Evolutionary conservation across 2,797 vertebrate genomes (phyloP), one percentile per base, ranked within the genome.

Genomic region (Fundulus diaphanus): DNA sequence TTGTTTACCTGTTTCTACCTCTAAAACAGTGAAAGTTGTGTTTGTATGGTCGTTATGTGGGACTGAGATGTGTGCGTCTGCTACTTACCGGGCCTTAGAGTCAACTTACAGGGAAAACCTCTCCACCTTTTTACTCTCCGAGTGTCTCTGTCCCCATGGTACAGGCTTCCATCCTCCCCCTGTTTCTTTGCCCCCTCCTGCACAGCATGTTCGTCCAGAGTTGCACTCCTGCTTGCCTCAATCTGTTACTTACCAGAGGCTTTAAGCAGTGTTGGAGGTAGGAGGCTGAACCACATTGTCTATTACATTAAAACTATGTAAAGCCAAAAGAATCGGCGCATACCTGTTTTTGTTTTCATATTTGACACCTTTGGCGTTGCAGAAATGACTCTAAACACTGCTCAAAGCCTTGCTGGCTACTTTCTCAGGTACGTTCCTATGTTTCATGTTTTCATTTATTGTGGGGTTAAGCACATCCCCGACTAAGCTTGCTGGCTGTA

Each of bases 171-270:
- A 90, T 89, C 90, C 87, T 85, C 87, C 88, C 88, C 85, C 86
- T 65, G 81, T 90, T 89, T 91, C 84, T 90, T 92, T 89, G 89
- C 90, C 84, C n/a, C 89, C 77, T 88, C 86, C 93, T 92, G 94
- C 92, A 88, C 94, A 95, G 97, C 96, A 97, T 97, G 95, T 96
- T 96, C 96, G 95, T 92, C 90, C 90, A 84, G 89, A 90, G 88
- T 92, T 92, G 90, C 90, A 90, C 85, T 83, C 89, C 83, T 91
- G 89, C 92, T 90, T 92, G 92, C 86, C 90, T 90, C 81, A 83
- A 86, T 85, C 83, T 86, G 65, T 89, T 85, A 88, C 76, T 88
- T 80, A 87, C 86, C 89, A 82, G 83, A 88, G 93, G 93, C 88
- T 95, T 95, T 94, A 88, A 95, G 94, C 93, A 94, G 92, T 88